These are phyloP conservation scores for Noctua pronuba DNA, from an alignment of 2,888 invertebrate species.

Conservation along the genomic window DNA sequence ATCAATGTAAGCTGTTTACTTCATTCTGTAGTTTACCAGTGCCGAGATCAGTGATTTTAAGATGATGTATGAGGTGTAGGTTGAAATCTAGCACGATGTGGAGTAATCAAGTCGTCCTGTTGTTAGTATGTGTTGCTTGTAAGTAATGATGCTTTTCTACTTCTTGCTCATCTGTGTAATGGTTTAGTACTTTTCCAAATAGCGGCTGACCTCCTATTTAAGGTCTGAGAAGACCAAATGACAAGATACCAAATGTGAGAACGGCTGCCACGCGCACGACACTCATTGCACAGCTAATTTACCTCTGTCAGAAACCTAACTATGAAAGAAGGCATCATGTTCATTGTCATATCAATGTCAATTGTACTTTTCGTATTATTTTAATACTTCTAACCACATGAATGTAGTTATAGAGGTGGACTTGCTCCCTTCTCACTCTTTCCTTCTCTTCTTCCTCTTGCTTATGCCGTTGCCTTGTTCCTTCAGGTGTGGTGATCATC, in stretches of 20 bases:
- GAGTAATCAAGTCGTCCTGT: not conserved
- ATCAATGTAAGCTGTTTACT: not conserved
- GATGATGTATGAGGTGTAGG: not conserved
- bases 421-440: not conserved
- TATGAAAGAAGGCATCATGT: not conserved
- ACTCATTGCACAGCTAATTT: not conserved
- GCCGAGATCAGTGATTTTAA: not conserved
- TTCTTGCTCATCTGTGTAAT: not conserved
- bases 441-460: not conserved
- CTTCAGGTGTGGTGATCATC: slow-evolving; percentile 61
- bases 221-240: not conserved
- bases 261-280: not conserved
- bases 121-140: slow-evolving; percentile 36
- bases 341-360: not conserved
- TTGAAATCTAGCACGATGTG: slow-evolving; percentile 18
- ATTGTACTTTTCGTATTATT: not conserved
- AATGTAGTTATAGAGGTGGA: not conserved
- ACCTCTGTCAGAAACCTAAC: not conserved
- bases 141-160: slow-evolving; percentile 13
- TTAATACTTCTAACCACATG: not conserved
- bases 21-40: not conserved
- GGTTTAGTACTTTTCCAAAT: not conserved
- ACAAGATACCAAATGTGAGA: not conserved
- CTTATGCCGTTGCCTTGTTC: not conserved
- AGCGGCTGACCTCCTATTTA: not conserved